Conservation (phyloP, 2,888 invertebrate species). For the Euproctis similis region DNA sequence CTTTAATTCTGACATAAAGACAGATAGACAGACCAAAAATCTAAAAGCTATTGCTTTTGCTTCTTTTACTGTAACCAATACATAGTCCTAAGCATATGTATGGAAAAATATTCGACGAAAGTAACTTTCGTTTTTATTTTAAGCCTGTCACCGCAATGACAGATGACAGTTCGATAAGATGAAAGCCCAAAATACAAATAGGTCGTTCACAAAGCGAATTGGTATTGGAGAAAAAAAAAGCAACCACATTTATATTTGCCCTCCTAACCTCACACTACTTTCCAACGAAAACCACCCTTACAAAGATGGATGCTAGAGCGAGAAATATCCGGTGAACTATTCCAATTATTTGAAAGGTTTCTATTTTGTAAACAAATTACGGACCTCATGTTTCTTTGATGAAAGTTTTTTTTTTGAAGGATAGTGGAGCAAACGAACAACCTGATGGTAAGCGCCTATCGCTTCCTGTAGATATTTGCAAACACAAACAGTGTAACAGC, state of each 20-base stretch:
- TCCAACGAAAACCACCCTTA: conserved; percentile 36
- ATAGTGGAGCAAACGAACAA: neutral
- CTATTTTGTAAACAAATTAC: conserved; percentile 53
- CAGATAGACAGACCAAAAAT: no score
- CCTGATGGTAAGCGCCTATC: neutral
- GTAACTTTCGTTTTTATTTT: no score
- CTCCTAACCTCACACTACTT: conserved; percentile 20
- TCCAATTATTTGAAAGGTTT: conserved; percentile 70
- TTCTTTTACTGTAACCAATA: no score
- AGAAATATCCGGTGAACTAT: conserved; percentile 64
- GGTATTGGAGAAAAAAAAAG: conserved; percentile 57
- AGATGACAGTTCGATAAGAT: no score
- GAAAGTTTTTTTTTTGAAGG: conserved; percentile 40
- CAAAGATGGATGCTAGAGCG: conserved; percentile 59
- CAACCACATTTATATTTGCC: conserved; percentile 28
- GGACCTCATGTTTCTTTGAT: conserved; percentile 44
- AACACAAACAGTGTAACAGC: no score
- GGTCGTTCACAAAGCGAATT: conserved; percentile 45
- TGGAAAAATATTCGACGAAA: no score
- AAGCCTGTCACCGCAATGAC: no score
- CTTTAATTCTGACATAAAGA: no score
- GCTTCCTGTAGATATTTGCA: no score
- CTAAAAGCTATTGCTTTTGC: no score
- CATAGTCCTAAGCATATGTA: no score
- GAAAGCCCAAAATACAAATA: conserved; percentile 45